Evolutionary conservation across 2,113 vertebrate species (phyloP).

Genomic region (Hemicordylus capensis): DNA sequence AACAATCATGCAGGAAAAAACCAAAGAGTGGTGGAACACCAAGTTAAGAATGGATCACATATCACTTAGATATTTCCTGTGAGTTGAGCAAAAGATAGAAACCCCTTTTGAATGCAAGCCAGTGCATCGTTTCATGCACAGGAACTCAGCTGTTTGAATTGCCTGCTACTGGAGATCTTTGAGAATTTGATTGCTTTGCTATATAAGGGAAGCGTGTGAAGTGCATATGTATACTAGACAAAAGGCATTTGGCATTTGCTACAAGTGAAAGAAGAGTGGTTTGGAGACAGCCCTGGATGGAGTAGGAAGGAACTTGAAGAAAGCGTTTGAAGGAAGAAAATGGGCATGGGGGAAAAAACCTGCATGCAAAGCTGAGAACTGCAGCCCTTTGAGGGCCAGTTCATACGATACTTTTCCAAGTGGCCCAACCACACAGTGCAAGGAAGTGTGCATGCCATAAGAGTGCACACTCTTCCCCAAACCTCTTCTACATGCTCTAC

Average conservation of each 20-base stretch:
- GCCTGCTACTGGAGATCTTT: slow-evolving; percentile 43
- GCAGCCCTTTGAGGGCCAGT: not conserved
- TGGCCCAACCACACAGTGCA: too few species aligned
- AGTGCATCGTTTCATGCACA: not conserved
- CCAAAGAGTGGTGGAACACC: not conserved
- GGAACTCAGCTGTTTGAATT: slow-evolving; percentile 52
- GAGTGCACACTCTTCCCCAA: too few species aligned
- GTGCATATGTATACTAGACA: slow-evolving; percentile 59
- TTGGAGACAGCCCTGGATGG: slow-evolving; percentile 51
- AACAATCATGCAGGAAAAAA: not conserved
- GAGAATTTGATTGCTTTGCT: slow-evolving; percentile 57
- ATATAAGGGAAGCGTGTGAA: slow-evolving; percentile 64
- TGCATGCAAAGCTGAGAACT: not conserved
- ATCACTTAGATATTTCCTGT: not conserved
- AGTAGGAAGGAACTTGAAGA: slow-evolving; percentile 63
- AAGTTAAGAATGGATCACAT: slow-evolving; percentile 11
- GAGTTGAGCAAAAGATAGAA: slow-evolving; percentile 26
- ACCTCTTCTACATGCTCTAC: too few species aligned
- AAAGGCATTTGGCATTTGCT: slow-evolving; percentile 64
- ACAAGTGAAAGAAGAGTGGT: slow-evolving; percentile 59
- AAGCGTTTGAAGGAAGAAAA: slow-evolving; percentile 63
- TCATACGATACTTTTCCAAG: too few species aligned
- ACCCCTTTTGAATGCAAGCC: slow-evolving; percentile 23
- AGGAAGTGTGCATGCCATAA: too few species aligned
- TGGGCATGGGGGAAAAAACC: slow-evolving; percentile 5